Base-by-base conservation (phyloP, 2,113 vertebrate species). In the Gobiocypris rarus region DNA sequence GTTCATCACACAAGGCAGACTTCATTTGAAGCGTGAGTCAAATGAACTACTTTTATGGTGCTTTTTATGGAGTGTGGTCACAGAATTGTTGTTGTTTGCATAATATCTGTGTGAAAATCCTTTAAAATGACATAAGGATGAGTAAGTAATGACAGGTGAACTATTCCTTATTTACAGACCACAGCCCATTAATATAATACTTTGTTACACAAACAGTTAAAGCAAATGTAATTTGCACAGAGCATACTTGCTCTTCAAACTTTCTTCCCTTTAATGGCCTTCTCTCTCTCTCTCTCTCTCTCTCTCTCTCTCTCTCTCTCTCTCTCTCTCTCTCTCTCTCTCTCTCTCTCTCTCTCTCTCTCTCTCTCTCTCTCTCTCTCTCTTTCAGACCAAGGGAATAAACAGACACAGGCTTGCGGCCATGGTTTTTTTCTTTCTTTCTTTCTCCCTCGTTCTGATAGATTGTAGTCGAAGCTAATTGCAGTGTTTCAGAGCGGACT, bases 391-490 rank as follows among this genome's bases (percentile, higher is more conserved):
- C 11, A 54, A 77, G 75, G 3, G 38, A 61, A 48, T 63, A 63
- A 79, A 63, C 41, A 38, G 76, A 63, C 58, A 61, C 38, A 63
- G 76, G 54, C 38, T 77, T 58, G 13, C 7, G 56, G 56, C n/a
- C 34, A 41, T 61, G 54, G 17, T 38, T 77, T 58, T 11, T 41
- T 9, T 52, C 7, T 31, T 28, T 54, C 26, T 34, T 19, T 76
- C 28, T 79, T 10, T 78, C 24, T 78, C 48, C 26, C 84, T 86
- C 61, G 65, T 63, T 81, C 86, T 91, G 89, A 91, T 91, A 89
- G 87, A 91, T 92, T 92, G 89, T 90, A 87, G 65, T 90, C 90
- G 90, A 85, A 88, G 87, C 91, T 94, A 94, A 94, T 93, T 93
- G 92, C 90, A 93, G 86, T 90, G 86, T 91, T 84, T 88, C 83